Evolutionary conservation across 1,140 invertebrate species (phyloP), one percentile per base, ranked within the genome.

Genomic region (Rhyacophila brunnea): DNA sequence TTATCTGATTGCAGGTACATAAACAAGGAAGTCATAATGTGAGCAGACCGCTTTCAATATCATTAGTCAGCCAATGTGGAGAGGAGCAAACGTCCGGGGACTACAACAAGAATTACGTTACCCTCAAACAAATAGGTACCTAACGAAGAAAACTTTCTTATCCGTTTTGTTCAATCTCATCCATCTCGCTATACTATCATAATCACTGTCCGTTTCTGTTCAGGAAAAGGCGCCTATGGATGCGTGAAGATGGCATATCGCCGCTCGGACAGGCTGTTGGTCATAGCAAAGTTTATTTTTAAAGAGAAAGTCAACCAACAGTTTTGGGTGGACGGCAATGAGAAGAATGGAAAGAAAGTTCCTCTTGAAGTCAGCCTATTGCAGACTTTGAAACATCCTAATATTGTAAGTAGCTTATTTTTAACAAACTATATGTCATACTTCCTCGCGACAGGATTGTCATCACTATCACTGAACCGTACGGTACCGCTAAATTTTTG

Each of bases 241-340:
- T 89, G 85, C 68, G 88, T 90, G 0, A 87, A 86, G 66, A 80
- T 88, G 74, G 83, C 84, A 11, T 81, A 80, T 65, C 72, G 86
- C 13, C 83, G 84, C 50, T 72, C 74, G 0, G 86, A 88, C 70
- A 74, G 79, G 0, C 66, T 86, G 42, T 70, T 88, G 70, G 84
- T 87, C 6, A 85, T 90, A 7, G 85, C 87, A 17, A 90, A 90
- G 71, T 89, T 89, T 66, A 88, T 90, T 45, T 71, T 84, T 34
- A 88, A 88, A 65, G 77, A 80, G 54, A 88, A 89, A 70, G 84
- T 90, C 1, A 81, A 86, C 58, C 74, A 81, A n/a, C 84, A 87
- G 61, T 85, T 83, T 67, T 89, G 87, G 87, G 81, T 87, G 6
- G 78, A 81, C 60, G 74, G 67, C 18, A 81, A 85, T 20, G 75